Percentiles rank a stretch among this genome's conserved stretches.
Evolutionary conservation across 2,113 vertebrate genomes (phyloP).

Genomic region (Otis tarda): DNA sequence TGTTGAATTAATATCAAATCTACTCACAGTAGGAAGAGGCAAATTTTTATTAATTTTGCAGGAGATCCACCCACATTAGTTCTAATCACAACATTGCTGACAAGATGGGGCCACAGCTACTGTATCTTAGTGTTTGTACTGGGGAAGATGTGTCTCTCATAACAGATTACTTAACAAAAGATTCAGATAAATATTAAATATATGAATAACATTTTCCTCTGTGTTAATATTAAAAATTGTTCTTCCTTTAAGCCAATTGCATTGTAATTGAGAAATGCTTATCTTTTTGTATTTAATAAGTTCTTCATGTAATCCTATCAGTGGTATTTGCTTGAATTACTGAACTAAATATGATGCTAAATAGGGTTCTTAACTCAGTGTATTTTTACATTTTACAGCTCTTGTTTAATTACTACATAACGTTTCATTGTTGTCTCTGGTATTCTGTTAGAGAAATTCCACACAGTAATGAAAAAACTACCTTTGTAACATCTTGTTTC

Average conservation of each 20-base stretch:
- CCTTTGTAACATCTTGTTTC: not conserved
- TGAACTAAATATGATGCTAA: constrained; percentile 27
- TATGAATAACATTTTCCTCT: not conserved
- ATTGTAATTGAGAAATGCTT: not conserved
- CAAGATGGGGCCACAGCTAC: not conserved
- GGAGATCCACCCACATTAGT: not conserved
- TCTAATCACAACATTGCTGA: not conserved
- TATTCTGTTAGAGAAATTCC: not conserved
- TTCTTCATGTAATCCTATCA: not conserved
- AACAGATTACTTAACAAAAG: not conserved
- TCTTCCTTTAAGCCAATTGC: not conserved
- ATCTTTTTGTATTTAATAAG: not conserved
- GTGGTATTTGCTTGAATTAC: not conserved
- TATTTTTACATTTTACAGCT: not conserved
- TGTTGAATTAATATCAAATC: not conserved
- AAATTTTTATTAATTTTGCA: not conserved
- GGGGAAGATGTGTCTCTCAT: not conserved
- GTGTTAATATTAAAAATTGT: not conserved
- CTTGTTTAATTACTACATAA: not conserved
- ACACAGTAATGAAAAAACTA: not conserved
- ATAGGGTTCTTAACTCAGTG: not conserved
- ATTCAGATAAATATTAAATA: not conserved
- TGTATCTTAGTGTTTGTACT: not conserved
- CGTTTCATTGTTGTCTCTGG: not conserved
- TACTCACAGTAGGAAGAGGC: not conserved